These are phyloP conservation scores for Nomada ferruginata DNA, from an alignment of 2,888 invertebrate genomes.

Conservation along the genomic window DNA sequence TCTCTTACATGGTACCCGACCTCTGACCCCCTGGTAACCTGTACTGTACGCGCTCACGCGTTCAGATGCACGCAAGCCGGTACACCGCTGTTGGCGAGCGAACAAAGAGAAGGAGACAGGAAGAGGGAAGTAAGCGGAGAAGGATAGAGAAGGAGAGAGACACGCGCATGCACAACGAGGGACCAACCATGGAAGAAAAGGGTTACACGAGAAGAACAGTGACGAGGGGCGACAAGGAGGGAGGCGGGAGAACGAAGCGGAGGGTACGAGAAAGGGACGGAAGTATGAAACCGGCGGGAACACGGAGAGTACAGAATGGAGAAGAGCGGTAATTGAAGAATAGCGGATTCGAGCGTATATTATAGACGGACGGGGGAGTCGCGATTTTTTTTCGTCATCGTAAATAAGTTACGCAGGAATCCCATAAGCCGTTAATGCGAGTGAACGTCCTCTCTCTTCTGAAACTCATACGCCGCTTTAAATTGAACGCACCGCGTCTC, in stretches of 20 bases:
- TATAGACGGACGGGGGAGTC: conserved; percentile 63
- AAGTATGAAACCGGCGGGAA: conserved; percentile 48
- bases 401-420: conserved; percentile 75
- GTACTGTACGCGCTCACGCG: conserved; percentile 66
- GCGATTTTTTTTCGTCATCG: conserved; percentile 71
- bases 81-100: conserved; percentile 35
- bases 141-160: conserved; percentile 3
- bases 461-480: conserved; percentile 50
- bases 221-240: neutral
- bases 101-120: conserved; percentile 10
- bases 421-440: conserved; percentile 70
- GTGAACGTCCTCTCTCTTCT: conserved; percentile 69
- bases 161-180: conserved; percentile 11
- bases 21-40: conserved; percentile 76
- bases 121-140: conserved; percentile 5
- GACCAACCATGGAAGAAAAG: conserved; percentile 32
- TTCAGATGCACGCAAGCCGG: conserved; percentile 50
- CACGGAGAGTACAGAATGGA: conserved; percentile 44
- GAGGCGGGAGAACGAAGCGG: neutral
- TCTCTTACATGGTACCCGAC: conserved; percentile 74
- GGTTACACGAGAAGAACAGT: conserved; percentile 34
- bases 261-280: conserved; percentile 52
- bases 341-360: conserved; percentile 73
- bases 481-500: neutral
- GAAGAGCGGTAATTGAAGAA: conserved; percentile 73